Evolutionary conservation across 2,797 vertebrate species (phyloP).

Genomic region (Mormyrops attenuatus): DNA sequence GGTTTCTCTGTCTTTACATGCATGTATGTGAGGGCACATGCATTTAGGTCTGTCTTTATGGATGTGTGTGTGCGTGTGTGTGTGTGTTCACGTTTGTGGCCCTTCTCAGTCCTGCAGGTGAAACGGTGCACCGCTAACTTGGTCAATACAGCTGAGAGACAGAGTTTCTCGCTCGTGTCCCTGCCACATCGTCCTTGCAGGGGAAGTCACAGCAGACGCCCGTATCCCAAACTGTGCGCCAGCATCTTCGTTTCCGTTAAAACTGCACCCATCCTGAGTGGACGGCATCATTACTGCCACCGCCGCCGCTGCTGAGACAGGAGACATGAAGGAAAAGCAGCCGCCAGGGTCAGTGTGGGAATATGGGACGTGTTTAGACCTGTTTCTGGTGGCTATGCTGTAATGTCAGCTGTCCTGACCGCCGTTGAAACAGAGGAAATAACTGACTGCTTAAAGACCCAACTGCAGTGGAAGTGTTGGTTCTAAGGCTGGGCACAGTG

Average conservation of each 20-base stretch:
- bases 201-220: neutral
- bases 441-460: neutral
- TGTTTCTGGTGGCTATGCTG: neutral
- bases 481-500: neutral
- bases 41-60: neutral
- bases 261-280: constrained; percentile 88
- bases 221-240: neutral
- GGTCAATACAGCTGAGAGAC: neutral
- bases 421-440: neutral
- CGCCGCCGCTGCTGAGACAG: constrained; percentile 40
- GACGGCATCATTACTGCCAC: constrained; percentile 64
- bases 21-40: neutral
- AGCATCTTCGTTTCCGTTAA: constrained; percentile 54
- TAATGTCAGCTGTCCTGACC: neutral
- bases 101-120: neutral
- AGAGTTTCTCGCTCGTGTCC: neutral
- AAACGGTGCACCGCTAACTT: neutral
- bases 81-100: neutral
- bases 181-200: neutral
- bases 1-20: constrained; percentile 13
- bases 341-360: neutral
- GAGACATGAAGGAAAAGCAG: neutral
- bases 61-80: neutral
- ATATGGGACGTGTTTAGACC: neutral
- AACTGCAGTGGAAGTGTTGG: neutral